A percentile compares a stretch with the other conserved stretches of the same genome.
These are phyloP conservation scores for Acrobasis consociella DNA, from an alignment of 2,888 invertebrate species.

Conservation along the genomic window DNA sequence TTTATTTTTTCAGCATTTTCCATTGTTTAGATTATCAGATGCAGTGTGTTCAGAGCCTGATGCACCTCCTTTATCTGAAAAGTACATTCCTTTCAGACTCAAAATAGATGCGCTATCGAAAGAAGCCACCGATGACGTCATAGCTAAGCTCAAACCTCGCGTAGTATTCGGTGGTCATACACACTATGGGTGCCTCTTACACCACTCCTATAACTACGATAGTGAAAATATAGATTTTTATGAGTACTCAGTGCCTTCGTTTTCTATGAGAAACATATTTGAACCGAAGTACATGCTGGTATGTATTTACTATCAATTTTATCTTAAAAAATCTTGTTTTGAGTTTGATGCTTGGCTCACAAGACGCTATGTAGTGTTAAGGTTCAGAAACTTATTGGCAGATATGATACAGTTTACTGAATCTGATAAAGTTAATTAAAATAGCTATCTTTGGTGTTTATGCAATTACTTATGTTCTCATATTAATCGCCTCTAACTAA, in stretches of 20 bases:
- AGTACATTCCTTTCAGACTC: constrained; percentile 87
- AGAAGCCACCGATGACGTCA: constrained; percentile 87
- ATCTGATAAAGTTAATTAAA: too few relatives aligned
- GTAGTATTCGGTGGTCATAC: constrained; percentile 94
- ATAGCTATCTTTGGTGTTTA: too few relatives aligned
- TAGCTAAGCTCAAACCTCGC: constrained; percentile 86
- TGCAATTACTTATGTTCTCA: too few relatives aligned
- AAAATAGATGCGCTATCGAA: constrained; percentile 94
- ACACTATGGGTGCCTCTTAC: constrained; percentile 92
- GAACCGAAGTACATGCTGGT: constrained; percentile 96
- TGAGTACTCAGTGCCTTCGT: constrained; percentile 95
- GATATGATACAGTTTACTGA: too few relatives aligned
- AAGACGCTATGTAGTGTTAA: too few relatives aligned
- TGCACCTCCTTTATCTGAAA: constrained; percentile 87
- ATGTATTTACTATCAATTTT: constrained; percentile 44
- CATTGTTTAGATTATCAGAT: constrained; percentile 94
- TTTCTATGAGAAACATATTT: constrained; percentile 97
- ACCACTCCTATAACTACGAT: constrained; percentile 60
- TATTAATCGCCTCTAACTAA: too few relatives aligned
- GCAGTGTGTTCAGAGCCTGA: constrained; percentile 90
- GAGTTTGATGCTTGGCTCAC: too few relatives aligned
- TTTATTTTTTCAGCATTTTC: constrained; percentile 91
- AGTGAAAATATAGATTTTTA: constrained; percentile 69
- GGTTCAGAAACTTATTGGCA: too few relatives aligned
- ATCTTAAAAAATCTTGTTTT: too few relatives aligned